phyloP scores from a whole-genome alignment of 2,797 vertebrate genomes.

The Balearica regulorum region DNA sequence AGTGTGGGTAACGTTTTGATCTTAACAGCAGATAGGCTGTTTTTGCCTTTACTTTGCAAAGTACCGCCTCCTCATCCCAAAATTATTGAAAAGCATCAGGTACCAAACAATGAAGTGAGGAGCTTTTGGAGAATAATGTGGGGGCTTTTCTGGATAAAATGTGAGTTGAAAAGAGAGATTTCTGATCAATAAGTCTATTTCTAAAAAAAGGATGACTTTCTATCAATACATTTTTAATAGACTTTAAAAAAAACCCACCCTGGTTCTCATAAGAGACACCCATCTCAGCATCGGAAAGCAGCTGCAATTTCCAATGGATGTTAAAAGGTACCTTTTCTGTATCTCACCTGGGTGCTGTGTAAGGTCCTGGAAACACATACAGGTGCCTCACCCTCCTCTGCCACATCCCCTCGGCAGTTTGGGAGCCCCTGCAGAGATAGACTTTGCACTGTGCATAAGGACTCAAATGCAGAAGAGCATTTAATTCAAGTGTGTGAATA shows the following conservation, averaged over 20 bases:
- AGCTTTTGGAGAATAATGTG: neutral
- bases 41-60: neutral
- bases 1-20: neutral
- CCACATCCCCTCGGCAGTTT: neutral
- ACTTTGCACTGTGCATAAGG: neutral
- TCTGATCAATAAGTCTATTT: conserved; percentile 3
- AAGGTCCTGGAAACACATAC: neutral
- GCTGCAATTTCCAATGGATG: neutral
- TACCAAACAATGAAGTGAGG: neutral
- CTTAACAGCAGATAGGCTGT: neutral
- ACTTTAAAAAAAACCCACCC: neutral
- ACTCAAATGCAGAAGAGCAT: neutral
- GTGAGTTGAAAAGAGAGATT: neutral
- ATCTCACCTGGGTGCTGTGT: neutral
- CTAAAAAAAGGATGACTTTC: neutral
- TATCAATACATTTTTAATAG: neutral
- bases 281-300: neutral
- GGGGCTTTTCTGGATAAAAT: neutral
- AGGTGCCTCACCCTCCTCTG: neutral
- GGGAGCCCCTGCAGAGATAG: neutral
- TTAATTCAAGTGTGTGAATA: conserved; percentile 44
- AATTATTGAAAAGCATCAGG: neutral
- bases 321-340: neutral
- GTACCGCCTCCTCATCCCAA: neutral
- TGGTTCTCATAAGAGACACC: neutral